Base-by-base conservation (phyloP, 1,140 invertebrate species). In the Dendrolimus kikuchii region DNA sequence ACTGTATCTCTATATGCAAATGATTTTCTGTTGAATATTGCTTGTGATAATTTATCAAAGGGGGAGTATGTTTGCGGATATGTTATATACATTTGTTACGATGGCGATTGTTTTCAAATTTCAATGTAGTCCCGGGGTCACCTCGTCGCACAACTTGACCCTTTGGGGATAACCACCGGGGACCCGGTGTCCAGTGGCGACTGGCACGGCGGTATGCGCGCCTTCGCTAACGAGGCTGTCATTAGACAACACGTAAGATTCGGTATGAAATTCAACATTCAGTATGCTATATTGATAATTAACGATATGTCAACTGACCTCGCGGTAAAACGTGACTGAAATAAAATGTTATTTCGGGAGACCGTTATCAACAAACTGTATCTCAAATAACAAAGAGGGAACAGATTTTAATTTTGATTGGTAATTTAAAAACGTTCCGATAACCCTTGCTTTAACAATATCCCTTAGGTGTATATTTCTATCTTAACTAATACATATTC, bases 141-240 rank as follows among this genome's bases (percentile, higher is more conserved):
- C 90, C 93, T 97, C 86, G 94, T 96, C 74, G 95, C 98, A 72
- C 93, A 96, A 81, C 89, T 98, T 87, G 97, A 99, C 90, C 98
- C 98, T 62, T 90, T 99, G 80, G 92, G 92, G 88, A 95, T 96
- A 84, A 91, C 77, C 5, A 77, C 76, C 42, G 77, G 83, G 51
- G 85, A 86, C 59, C 77, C 86, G 41, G 63, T 68, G 38, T 83
- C 77, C 56, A 81, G 74, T 66, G 74, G 71, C 62, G 77, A 81
- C 62, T 79, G 85, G 83, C 76, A 82, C 66, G 81, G 78, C 67
- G 81, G 77, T 53, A 70, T 83, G 50, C 74, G 80, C 38, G 82
- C 77, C 56, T 86, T 81, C 72, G 86, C 85, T 57, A 86, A 73
- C 68, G 86, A 88, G 61, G 86, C 80, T 46, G 86, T 88, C 57